A percentile compares a stretch with the other conserved stretches of the same genome.
These are phyloP conservation scores for Hippopotamyrus pictus DNA, from an alignment of 2,797 vertebrate genomes.

Conservation along the genomic window DNA sequence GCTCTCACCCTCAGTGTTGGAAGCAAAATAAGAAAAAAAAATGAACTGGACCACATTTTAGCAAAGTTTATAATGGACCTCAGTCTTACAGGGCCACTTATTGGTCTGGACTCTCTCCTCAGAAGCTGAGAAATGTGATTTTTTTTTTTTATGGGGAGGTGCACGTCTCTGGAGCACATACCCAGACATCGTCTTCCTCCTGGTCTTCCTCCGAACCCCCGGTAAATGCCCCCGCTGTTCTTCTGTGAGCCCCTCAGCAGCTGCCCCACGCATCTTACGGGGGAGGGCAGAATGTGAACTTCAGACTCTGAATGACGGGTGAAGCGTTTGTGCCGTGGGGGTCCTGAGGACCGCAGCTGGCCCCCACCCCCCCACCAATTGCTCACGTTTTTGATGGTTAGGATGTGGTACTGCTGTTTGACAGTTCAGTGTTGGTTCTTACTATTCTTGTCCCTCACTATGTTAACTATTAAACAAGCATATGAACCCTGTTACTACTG, in stretches of 20 bases:
- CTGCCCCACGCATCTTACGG: slow-evolving; percentile 32
- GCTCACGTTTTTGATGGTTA: slow-evolving; percentile 24
- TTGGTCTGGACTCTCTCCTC: slow-evolving; percentile 12
- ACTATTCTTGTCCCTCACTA: slow-evolving; percentile 40
- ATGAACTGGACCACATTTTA: slow-evolving; percentile 37
- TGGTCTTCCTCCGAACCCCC: slow-evolving; percentile 8
- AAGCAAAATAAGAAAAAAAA: slow-evolving; percentile 35
- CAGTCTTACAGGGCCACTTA: slow-evolving; percentile 36
- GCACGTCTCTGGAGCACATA: neutral
- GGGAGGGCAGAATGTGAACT: slow-evolving; percentile 40
- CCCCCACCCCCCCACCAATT: neutral
- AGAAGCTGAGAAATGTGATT: slow-evolving; percentile 41
- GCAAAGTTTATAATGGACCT: slow-evolving; percentile 48
- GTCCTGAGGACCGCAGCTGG: slow-evolving; percentile 16
- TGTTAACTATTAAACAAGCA: slow-evolving; percentile 55
- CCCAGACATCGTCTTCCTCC: slow-evolving; percentile 14
- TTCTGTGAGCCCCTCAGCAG: neutral
- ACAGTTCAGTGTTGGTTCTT: slow-evolving; percentile 28
- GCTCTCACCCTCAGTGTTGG: slow-evolving; percentile 29
- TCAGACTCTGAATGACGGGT: neutral
- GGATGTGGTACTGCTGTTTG: slow-evolving; percentile 27
- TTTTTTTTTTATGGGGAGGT: neutral
- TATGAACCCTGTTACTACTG: slow-evolving; percentile 59
- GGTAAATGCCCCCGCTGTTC: neutral
- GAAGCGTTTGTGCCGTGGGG: neutral